Evolutionary conservation across 2,888 invertebrate species (phyloP), one percentile per base, ranked within the genome.

Genomic region (Lasioglossum marginatum): DNA sequence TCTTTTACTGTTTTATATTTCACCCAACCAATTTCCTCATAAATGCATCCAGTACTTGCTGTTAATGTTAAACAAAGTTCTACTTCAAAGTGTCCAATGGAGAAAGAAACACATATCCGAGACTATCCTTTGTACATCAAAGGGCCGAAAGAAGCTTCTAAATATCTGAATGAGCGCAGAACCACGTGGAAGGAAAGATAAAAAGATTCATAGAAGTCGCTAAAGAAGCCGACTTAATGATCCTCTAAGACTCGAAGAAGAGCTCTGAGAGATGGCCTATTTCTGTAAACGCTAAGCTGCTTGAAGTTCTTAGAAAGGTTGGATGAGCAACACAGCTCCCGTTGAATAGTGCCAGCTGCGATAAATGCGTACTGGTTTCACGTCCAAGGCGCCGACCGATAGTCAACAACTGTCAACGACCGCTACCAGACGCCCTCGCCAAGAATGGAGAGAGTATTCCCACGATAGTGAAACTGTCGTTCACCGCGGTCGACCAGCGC

Each of bases 371-470:
- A n/a, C 74, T 70, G 73, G 79, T 70, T 84, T 84, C 79, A 45
- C 72, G 77, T 80, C 63, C 81, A 68, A 74, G 85, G 60, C 85
- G 85, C 80, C 80, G 52, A 68, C n/a, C 73, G 82, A 82, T 82
- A 79, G 57, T 82, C 79, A 81, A 81, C 75, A 57, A 79, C 74
- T 57, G 77, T 77, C 81, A 74, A 81, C 77, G 81, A 81, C 73
- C 77, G 40, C 72, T 75, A 48, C 77, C 70, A 75, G 72, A 70
- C 79, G 57, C 77, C 68, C 75, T 76, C 45, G 52, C 77, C 84
- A 52, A 40, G 74, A 78, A 81, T 75, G 75, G 75, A 31, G 63
- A 23, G 52, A 52, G 66, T n/a, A 68, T 77, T 77, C 85, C 72
- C 74, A 34, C 77, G 77, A 63, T 48, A 48, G 60, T 57, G 37